A percentile compares a stretch with the other conserved stretches of the same genome.
Conservation (phyloP, 2,113 vertebrate species). For the Dermatemys mawii region DNA sequence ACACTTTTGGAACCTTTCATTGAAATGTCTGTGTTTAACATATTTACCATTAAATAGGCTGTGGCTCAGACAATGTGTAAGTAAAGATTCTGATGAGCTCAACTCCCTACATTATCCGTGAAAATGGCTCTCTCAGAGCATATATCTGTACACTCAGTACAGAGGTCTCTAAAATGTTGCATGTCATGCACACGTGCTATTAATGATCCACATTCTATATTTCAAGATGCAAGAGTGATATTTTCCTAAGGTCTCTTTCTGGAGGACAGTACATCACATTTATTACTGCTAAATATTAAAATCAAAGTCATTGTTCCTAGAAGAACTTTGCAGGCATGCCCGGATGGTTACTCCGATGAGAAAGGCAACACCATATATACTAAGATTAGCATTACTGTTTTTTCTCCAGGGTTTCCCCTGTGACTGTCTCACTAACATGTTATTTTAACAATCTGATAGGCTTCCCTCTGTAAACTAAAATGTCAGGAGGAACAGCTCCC, state of each 20-base stretch:
- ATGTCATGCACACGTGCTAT: neutral
- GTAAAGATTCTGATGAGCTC: neutral
- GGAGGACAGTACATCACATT: neutral
- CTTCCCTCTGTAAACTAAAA: neutral
- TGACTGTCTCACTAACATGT: neutral
- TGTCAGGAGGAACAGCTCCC: neutral
- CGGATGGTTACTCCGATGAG: neutral
- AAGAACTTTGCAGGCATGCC: neutral
- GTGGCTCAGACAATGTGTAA: neutral
- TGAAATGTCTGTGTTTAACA: neutral
- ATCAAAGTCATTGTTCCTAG: neutral
- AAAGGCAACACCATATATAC: neutral
- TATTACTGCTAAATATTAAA: neutral
- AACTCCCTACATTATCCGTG: neutral
- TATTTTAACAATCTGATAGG: conserved; percentile 23
- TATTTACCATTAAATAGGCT: neutral
- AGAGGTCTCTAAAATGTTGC: neutral
- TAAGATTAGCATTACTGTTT: neutral
- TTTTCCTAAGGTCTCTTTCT: neutral
- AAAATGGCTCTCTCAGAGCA: neutral
- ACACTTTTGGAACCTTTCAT: neutral
- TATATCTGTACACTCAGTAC: neutral
- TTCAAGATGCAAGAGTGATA: neutral
- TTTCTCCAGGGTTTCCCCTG: neutral
- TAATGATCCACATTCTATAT: neutral